A percentile compares a stretch with the other conserved stretches of the same genome.
Evolutionary conservation across 2,113 vertebrate species (phyloP).

Genomic region (Columba janthina): DNA sequence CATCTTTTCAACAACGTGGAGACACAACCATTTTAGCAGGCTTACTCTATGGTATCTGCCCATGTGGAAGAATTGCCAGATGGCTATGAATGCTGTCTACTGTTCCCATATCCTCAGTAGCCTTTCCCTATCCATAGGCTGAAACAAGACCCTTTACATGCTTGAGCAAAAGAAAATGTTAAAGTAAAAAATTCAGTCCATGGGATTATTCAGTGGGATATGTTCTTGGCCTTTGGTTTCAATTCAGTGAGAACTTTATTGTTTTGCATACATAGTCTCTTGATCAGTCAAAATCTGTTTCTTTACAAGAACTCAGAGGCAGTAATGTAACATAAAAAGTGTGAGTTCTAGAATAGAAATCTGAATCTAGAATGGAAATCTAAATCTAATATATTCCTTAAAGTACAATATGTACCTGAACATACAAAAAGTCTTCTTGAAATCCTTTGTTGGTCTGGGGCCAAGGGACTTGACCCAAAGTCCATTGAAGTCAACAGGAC

Average conservation of each 20-base stretch:
- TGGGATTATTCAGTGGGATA: background rate
- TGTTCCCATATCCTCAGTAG: fast-evolving
- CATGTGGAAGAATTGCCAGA: background rate
- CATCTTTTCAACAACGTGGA: background rate
- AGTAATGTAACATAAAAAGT: background rate
- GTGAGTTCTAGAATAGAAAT: background rate
- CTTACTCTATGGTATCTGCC: fast-evolving
- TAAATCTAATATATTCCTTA: background rate
- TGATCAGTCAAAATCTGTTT: background rate
- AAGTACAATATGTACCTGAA: background rate
- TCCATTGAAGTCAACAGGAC: background rate
- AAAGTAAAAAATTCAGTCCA: background rate
- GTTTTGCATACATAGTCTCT: background rate
- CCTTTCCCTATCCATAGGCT: background rate
- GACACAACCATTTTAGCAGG: background rate
- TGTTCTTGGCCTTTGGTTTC: background rate
- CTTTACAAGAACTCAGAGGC: background rate
- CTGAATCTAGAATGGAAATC: background rate
- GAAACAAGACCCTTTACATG: background rate
- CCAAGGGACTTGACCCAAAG: background rate
- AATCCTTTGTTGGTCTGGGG: background rate
- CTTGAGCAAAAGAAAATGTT: background rate
- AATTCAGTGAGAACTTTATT: background rate
- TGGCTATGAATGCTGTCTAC: background rate
- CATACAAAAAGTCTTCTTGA: background rate